These are phyloP conservation scores for Meleagris gallopavo DNA, from an alignment of 2,113 vertebrate genomes.

Conservation along the genomic window DNA sequence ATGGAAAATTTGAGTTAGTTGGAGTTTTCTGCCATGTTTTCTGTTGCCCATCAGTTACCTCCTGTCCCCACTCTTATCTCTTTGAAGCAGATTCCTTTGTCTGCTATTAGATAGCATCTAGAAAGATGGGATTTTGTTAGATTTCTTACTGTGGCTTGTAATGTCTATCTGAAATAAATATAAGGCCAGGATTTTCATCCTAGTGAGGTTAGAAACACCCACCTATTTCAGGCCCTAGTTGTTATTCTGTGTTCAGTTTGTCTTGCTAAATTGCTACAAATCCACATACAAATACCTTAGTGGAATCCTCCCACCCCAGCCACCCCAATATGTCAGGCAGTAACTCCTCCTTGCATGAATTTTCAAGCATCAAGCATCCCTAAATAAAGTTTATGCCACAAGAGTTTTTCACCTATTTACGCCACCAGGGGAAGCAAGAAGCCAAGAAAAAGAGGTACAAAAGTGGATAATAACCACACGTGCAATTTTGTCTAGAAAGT, in stretches of 20 bases:
- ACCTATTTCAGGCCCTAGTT: not conserved
- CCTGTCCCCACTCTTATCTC: not conserved
- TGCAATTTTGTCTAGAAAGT: not conserved
- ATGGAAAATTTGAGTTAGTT: not conserved
- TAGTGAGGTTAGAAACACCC: not conserved
- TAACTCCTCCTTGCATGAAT: not conserved
- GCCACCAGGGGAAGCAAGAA: constrained; percentile 50
- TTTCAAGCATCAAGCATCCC: not conserved
- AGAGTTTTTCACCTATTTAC: not conserved
- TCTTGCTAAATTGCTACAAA: not conserved
- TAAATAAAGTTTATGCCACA: not conserved
- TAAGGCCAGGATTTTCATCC: not conserved
- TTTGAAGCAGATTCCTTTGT: constrained; percentile 1
- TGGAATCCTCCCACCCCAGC: not conserved
- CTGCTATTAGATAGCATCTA: not conserved
- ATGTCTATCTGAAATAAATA: not conserved
- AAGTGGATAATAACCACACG: not conserved
- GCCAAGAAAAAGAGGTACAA: not conserved
- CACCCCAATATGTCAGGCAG: not conserved
- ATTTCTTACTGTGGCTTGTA: not conserved
- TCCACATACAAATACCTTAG: not conserved
- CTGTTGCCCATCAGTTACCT: not conserved
- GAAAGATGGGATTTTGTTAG: not conserved
- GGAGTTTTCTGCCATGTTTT: not conserved
- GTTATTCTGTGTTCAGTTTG: not conserved